phyloP scores from a whole-genome alignment of 2,113 vertebrate genomes.

The Abramis brama region DNA sequence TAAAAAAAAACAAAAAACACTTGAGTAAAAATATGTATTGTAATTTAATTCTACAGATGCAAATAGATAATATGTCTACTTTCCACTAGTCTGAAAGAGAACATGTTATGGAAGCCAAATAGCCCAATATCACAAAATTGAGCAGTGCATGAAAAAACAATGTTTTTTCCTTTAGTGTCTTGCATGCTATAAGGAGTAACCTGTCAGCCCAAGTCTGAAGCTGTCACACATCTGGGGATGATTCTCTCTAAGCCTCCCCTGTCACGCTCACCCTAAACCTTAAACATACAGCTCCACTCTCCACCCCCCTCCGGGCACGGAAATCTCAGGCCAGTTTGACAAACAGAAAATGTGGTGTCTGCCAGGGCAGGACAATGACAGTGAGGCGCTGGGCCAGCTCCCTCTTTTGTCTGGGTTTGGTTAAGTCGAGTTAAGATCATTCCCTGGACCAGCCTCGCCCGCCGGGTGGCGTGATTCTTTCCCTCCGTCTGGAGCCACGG shows the following conservation, averaged over 20 bases:
- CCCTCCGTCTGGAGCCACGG: conserved; percentile 82
- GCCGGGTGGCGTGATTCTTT: conserved; percentile 75
- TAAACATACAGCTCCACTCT: not conserved
- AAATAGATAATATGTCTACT: not conserved
- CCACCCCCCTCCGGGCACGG: conserved; percentile 38
- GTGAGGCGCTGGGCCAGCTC: conserved; percentile 73
- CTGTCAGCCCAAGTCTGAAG: conserved; percentile 24
- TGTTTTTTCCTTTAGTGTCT: not conserved
- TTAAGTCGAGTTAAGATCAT: conserved; percentile 82
- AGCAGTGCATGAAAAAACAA: not conserved
- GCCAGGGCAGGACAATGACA: conserved; percentile 77
- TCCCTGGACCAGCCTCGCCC: conserved; percentile 75
- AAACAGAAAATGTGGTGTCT: conserved; percentile 73
- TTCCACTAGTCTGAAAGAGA: not conserved
- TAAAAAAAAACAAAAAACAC: too few relatives aligned
- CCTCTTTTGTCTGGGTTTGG: conserved; percentile 75
- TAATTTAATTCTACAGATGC: not conserved
- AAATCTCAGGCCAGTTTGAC: conserved; percentile 65
- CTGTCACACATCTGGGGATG: not conserved
- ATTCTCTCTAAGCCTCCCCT: conserved; percentile 19
- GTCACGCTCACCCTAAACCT: conserved; percentile 16
- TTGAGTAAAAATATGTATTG: not conserved
- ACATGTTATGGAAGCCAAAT: not conserved
- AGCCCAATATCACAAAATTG: not conserved
- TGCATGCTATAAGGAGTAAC: not conserved